Evolutionary conservation across 2,797 vertebrate genomes (phyloP), one percentile per base, ranked within the genome.

Genomic region (Enteromius treurensis): DNA sequence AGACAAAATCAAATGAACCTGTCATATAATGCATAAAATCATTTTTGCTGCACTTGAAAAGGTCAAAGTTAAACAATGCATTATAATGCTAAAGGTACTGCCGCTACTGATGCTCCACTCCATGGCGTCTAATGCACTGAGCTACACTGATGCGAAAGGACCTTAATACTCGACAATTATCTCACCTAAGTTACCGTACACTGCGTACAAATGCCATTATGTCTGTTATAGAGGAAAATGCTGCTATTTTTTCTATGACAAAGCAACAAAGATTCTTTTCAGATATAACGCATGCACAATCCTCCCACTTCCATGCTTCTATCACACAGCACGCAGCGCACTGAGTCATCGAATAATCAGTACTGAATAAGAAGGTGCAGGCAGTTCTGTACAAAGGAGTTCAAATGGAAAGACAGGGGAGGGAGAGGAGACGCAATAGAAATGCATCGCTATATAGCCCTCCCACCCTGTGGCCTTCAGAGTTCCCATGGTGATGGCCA

Each of bases 401-500:
- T 77, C 55, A 40, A 65, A 26, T 47, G 55, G 29, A 81, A 79
- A 76, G 69, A 77, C 5, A 9, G 58, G 69, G 45, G 49, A 60
- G 68, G 42, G 68, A 77, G 67, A 73, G 32, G 13, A 73, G 23
- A 73, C 2, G 74, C 71, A 26, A 45, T 34, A 67, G 80, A 76
- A 68, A 76, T 64, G 53, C 77, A 80, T 80, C 1, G 60, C 77
- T 64, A 64, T 42, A 86, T 55, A 81, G 77, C 77, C 68, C 74
- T 82, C 85, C 21, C 82, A 75, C 77, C 77, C 81, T 14, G 78
- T 71, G 86, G 81, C 83, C 83, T 85, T 85, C 86, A 80, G 51
- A 51, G 87, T 88, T 85, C 73, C 87, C 83, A 86, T 87, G 85
- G 83, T 67, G 76, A 87, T 77, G 60, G 58, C 65, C 81, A 69